These are phyloP conservation scores for Caenorhabditis latens DNA, from an alignment of 1,140 invertebrate species.

Conservation along the genomic window DNA sequence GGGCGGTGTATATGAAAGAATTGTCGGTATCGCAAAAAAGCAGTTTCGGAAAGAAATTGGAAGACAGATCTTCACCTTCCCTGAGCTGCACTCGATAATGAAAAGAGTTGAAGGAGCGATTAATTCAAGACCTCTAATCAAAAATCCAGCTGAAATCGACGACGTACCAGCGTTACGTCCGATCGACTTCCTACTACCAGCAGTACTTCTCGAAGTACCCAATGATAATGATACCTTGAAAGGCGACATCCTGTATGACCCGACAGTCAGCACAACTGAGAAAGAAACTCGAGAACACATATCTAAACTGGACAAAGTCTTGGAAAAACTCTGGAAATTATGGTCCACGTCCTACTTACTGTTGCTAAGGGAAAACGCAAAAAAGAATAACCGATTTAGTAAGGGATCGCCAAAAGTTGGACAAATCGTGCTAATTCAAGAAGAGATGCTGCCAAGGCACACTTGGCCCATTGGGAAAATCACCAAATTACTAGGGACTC, in stretches of 20 bases:
- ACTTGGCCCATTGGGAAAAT: background rate
- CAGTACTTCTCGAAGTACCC: background rate
- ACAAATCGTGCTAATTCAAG: background rate
- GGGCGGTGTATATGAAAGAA: background rate
- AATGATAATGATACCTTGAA: too few species aligned
- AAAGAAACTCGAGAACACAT: too few species aligned
- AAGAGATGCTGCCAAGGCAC: background rate
- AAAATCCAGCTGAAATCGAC: background rate
- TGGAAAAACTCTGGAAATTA: background rate
- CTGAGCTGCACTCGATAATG: background rate
- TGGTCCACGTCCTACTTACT: background rate
- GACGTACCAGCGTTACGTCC: background rate
- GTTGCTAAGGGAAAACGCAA: background rate
- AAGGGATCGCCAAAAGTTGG: background rate
- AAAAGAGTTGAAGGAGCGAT: background rate
- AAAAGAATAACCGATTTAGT: background rate
- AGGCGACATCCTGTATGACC: too few species aligned
- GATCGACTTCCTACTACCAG: too few species aligned
- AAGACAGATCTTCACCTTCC: background rate
- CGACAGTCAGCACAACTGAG: too few species aligned
- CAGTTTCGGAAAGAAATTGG: background rate
- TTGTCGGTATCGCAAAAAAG: background rate
- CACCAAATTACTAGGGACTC: background rate
- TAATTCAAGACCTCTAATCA: background rate
- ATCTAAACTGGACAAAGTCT: too few species aligned